These are phyloP conservation scores for Dryomyza anilis DNA, from an alignment of 2,888 invertebrate species.

Conservation along the genomic window DNA sequence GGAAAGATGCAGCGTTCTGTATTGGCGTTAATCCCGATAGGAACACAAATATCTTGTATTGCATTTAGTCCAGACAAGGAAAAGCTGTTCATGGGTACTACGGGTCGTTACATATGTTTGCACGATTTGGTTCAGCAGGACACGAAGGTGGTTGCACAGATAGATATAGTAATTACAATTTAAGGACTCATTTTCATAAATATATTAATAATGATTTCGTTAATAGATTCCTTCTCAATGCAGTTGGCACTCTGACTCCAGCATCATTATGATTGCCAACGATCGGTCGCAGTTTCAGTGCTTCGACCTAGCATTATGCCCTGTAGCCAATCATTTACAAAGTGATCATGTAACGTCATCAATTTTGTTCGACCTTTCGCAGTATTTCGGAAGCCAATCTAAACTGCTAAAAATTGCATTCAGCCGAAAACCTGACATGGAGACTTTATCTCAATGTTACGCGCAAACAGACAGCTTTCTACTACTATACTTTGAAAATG, in stretches of 20 bases:
- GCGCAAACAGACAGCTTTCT: conserved; percentile 65
- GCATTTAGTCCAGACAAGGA: conserved; percentile 74
- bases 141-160: conserved; percentile 73
- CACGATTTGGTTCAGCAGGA: conserved; percentile 77
- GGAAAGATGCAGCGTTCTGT: conserved; percentile 69
- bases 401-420: conserved; percentile 66
- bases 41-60: conserved; percentile 72
- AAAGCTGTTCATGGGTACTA: conserved; percentile 79
- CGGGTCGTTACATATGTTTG: conserved; percentile 82
- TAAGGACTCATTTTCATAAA: background rate
- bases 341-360: conserved; percentile 70
- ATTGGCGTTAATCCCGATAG: conserved; percentile 72
- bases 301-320: conserved; percentile 74
- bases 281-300: conserved; percentile 76
- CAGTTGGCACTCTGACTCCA: conserved; percentile 75
- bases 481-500: conserved; percentile 68
- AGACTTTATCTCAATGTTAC: conserved; percentile 52
- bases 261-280: conserved; percentile 71
- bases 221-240: conserved; percentile 70
- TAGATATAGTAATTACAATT: conserved; percentile 70
- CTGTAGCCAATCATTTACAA: conserved; percentile 70
- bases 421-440: conserved; percentile 64
- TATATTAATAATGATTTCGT: conserved; percentile 26
- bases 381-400: conserved; percentile 63
- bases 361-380: conserved; percentile 69